Evolutionary conservation across 2,113 vertebrate species (phyloP), one percentile per base, ranked within the genome.

Genomic region (Paedocypris sp.): DNA sequence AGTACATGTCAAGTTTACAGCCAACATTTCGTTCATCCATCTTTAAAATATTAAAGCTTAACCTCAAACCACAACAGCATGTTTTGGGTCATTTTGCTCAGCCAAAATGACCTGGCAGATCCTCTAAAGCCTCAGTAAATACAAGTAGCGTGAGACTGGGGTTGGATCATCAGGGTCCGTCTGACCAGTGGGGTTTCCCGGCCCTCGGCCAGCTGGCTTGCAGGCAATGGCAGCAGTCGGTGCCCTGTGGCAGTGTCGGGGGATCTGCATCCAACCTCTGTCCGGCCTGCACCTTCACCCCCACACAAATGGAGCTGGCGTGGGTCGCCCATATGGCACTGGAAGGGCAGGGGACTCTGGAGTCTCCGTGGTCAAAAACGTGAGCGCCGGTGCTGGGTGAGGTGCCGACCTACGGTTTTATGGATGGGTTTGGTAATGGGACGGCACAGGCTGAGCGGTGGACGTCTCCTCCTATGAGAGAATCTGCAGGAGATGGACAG

Each of bases 371-470:
- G 25, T 64, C 39, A 65, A 64, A 70, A 57, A 42, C 54, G 62
- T 20, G 47, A 62, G 52, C 18, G 57, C 5, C 15, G 10, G 35
- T 57, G n/a, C 45, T 32, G 35, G 33, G 26, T 43, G 54, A 50
- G 29, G 49, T 13, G 26, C 49, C 59, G 20, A 38, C 31, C 19
- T 8, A 50, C 38, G 53, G 62, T 36, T 45, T 73, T 67, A 73
- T 73, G 68, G 68, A 73, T 70, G 72, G 41, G 35, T 68, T 65
- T 68, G 51, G 60, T 64, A 58, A 73, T 65, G 62, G 52, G 67
- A 64, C 64, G 13, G 51, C 13, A 29, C 48, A 53, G 53, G 32
- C 60, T 31, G 23, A 36, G 36, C 33, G 4, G 38, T 36, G 29
- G 25, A 16, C 32, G 48, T 61, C 68, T 48, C 50, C 49, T 58